Base-by-base conservation (phyloP, 1,140 invertebrate species). In the Phymastichus coffea region DNA sequence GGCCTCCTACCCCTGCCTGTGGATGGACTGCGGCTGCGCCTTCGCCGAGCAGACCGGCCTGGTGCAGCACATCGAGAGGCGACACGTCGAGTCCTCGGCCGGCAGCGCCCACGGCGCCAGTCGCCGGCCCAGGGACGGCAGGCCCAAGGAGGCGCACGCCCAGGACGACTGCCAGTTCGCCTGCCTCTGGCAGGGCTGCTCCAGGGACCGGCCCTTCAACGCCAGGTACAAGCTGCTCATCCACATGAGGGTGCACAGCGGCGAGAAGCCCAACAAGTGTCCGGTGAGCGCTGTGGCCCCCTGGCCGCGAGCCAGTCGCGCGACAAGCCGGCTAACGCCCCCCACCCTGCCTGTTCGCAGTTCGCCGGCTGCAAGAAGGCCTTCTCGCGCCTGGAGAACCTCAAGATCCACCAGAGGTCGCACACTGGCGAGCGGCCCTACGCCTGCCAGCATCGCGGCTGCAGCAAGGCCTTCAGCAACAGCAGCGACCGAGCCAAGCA, bases 401-500 rank as follows among this genome's bases (percentile, higher is more conserved):
- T 98, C 30, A 97, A 97, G 81, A 98, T 97, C 67, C 95, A 98
- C 78, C 87, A 95, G 60, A 79, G 95, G 52, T 96, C 93, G n/a
- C 95, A 97, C 72, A 97, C 94, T 0, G 92, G 92, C 0, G 92
- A 94, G 73, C 77, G 91, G 38, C 93, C 93, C 0, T 95, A 95
- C 73, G 83, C 90, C 61, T 92, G 94, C 68, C 91, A 93, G 60
- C 93, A 92, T 68, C 82, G 85, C 7, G 88, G 88, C 25, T 98
- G 95, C 72, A 79, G 85, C 14, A 97, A 97, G 77, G 93, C 94
- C 12, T 98, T 98, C 80, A 97, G 93, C 67, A 98, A 98, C 80
- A 96, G 94, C 59, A 97, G 94, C 1, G 95, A 98, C 76, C 81
- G 96, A 49, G 95, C 95, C 1, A 98, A 98, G 80, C 96, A 98